These are phyloP conservation scores for Elymnias hypermnestra DNA, from an alignment of 1,140 invertebrate species.

Conservation along the genomic window DNA sequence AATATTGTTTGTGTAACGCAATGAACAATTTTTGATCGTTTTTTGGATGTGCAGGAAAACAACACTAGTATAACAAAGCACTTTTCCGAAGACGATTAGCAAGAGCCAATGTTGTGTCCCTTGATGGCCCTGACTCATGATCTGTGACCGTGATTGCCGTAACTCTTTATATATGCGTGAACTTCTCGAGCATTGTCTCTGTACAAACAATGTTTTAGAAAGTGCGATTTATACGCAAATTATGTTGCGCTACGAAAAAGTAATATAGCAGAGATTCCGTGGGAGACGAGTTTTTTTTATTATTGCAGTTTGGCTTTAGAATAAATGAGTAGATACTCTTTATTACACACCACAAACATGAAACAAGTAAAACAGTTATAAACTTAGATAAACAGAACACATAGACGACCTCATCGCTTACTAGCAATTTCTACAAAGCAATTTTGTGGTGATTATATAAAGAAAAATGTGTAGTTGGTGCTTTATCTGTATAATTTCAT, in stretches of 20 bases:
- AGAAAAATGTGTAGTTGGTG: neutral
- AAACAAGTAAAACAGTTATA: no score
- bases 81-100: constrained; percentile 17
- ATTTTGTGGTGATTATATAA: no score
- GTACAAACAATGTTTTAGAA: constrained; percentile 38
- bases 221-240: constrained; percentile 23
- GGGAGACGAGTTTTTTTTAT: neutral
- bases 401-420: no score
- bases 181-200: constrained; percentile 31
- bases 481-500: neutral
- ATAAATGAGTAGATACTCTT: no score
- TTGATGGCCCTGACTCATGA: constrained; percentile 41
- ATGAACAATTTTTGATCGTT: no score
- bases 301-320: no score
- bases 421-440: no score
- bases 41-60: no score
- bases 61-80: neutral
- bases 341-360: no score
- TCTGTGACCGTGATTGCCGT: constrained; percentile 26
- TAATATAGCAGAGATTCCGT: neutral
- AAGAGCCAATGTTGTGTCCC: constrained; percentile 20
- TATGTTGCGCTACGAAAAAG: constrained; percentile 1
- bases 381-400: no score
- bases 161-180: constrained; percentile 37
- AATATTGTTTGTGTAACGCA: no score